Conservation (phyloP, 2,888 invertebrate genomes). For the Cacoxenus indagator region DNA sequence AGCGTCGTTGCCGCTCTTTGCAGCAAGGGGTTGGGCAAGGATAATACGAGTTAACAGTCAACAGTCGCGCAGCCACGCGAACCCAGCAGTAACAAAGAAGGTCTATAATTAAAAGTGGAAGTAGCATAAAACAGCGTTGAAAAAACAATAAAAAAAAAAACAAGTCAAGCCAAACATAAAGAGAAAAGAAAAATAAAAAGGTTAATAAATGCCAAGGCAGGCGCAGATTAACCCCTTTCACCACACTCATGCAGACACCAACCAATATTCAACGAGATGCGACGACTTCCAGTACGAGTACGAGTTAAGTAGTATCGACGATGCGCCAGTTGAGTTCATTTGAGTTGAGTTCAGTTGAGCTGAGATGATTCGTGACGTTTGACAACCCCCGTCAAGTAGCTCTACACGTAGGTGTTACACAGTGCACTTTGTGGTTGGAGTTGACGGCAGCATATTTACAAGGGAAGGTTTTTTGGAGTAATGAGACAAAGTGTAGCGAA, state of each 20-base stretch:
- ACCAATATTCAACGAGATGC: background rate
- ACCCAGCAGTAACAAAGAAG: conserved; percentile 24
- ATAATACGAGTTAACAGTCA: background rate
- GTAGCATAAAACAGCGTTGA: conserved; percentile 14
- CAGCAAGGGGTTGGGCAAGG: background rate
- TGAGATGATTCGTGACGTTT: background rate
- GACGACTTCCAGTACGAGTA: too few species aligned
- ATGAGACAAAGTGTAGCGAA: conserved; percentile 13
- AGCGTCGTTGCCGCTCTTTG: background rate
- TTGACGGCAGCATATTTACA: background rate
- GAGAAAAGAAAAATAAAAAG: conserved; percentile 35
- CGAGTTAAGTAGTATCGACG: too few species aligned
- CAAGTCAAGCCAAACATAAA: conserved; percentile 37
- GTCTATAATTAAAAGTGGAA: conserved; percentile 43
- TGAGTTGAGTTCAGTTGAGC: background rate
- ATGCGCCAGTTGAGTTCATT: background rate
- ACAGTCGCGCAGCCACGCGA: conserved; percentile 23
- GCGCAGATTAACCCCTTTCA: conserved; percentile 39
- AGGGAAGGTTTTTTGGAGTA: background rate
- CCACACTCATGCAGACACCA: background rate
- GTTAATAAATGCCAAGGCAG: conserved; percentile 63
- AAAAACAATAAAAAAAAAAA: conserved; percentile 7
- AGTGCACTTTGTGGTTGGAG: background rate
- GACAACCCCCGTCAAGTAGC: background rate
- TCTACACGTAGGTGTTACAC: background rate